Conservation (phyloP, 2,113 vertebrate species). For the Psettodes erumei region DNA sequence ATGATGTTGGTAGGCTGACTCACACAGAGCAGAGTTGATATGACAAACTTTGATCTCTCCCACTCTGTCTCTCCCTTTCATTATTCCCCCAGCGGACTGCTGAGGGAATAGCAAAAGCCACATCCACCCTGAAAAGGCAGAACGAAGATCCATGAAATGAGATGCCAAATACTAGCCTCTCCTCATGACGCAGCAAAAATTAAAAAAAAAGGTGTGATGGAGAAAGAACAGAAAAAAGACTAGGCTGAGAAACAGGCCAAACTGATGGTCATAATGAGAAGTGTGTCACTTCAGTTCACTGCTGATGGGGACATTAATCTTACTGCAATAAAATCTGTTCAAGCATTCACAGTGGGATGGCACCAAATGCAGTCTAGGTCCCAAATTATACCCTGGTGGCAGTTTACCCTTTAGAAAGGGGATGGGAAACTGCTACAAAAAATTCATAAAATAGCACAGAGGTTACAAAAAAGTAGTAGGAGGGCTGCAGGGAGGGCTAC, state of each 20-base stretch:
- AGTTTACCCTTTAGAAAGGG: slow-evolving; percentile 65
- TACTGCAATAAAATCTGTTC: slow-evolving; percentile 62
- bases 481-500: slow-evolving; percentile 9
- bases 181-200: slow-evolving; percentile 30
- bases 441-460: slow-evolving; percentile 52
- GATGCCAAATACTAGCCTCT: slow-evolving; percentile 64
- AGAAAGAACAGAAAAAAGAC: slow-evolving; percentile 34
- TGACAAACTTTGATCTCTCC: slow-evolving; percentile 76
- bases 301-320: slow-evolving; percentile 69
- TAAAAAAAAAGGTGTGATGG: slow-evolving; percentile 25
- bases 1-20: slow-evolving; percentile 61
- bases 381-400: slow-evolving; percentile 66
- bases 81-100: slow-evolving; percentile 62
- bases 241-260: slow-evolving; percentile 20
- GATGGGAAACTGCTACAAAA: slow-evolving; percentile 34
- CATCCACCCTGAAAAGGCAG: slow-evolving; percentile 68
- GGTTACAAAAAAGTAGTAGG: slow-evolving; percentile 50
- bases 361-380: slow-evolving; percentile 36
- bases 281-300: slow-evolving; percentile 40
- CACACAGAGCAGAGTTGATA: slow-evolving; percentile 61
- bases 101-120: slow-evolving; percentile 65
- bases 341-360: slow-evolving; percentile 45
- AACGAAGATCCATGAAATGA: slow-evolving; percentile 74
- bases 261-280: slow-evolving; percentile 42
- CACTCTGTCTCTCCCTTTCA: slow-evolving; percentile 50